Evolutionary conservation across 2,888 invertebrate genomes (phyloP).

Genomic region (Sympetrum striolatum): DNA sequence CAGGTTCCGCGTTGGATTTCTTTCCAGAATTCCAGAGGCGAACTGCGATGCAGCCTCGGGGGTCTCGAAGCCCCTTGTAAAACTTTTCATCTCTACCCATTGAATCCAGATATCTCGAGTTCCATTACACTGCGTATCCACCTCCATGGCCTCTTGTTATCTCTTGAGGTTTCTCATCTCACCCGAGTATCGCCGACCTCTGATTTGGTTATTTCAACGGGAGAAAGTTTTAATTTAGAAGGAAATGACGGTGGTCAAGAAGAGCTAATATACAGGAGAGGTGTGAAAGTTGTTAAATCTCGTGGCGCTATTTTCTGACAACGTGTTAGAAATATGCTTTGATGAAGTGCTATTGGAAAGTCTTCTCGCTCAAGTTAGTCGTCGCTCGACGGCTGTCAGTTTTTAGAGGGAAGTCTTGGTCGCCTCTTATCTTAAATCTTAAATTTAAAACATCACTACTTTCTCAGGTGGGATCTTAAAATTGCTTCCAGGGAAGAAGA

Average conservation of each 20-base stretch:
- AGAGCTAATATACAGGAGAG: too few relatives aligned
- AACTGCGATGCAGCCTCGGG: not conserved
- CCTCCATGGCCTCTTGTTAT: not conserved
- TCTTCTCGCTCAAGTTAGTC: too few relatives aligned
- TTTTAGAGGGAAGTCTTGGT: too few relatives aligned
- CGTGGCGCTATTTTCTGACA: too few relatives aligned
- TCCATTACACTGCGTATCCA: not conserved
- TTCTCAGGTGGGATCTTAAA: too few relatives aligned
- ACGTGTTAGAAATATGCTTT: too few relatives aligned
- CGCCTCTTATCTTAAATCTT: too few relatives aligned
- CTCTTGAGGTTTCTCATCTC: not conserved
- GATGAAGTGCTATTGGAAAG: too few relatives aligned
- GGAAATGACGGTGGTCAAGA: not conserved
- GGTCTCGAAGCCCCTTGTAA: not conserved
- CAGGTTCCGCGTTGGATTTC: not conserved
- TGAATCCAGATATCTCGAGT: not conserved
- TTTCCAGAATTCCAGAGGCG: not conserved
- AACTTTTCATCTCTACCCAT: not conserved
- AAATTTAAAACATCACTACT: too few relatives aligned
- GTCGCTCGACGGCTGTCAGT: too few relatives aligned
- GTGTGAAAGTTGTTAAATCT: too few relatives aligned
- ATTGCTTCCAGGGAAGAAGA: too few relatives aligned
- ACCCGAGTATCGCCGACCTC: not conserved
- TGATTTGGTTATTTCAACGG: not conserved
- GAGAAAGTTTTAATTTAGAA: not conserved